These are phyloP conservation scores for Erythrocercus mccallii DNA, from an alignment of 2,113 vertebrate species.

Conservation along the genomic window DNA sequence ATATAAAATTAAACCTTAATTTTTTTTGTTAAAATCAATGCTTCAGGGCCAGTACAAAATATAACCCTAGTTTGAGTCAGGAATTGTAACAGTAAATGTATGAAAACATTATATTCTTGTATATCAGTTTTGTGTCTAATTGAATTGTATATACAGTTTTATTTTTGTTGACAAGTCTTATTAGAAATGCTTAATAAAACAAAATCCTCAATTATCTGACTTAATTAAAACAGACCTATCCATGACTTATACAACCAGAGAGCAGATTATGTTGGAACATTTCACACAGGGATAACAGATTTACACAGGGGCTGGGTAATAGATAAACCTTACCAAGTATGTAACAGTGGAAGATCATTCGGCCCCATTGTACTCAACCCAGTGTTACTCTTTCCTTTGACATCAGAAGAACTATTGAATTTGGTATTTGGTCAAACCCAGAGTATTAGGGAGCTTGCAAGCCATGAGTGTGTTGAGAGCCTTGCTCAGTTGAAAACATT, in stretches of 20 bases:
- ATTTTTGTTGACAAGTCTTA: background rate
- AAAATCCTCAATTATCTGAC: background rate
- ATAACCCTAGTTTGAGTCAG: background rate
- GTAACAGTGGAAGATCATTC: background rate
- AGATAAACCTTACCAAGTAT: background rate
- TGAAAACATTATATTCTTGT: background rate
- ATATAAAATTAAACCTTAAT: background rate
- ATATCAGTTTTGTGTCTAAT: background rate
- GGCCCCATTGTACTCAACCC: background rate
- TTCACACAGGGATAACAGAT: background rate
- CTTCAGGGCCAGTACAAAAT: background rate
- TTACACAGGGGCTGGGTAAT: background rate
- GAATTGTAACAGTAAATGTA: background rate
- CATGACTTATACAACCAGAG: background rate
- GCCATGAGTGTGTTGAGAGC: background rate
- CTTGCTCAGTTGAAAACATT: background rate
- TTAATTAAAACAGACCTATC: background rate
- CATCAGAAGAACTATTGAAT: background rate
- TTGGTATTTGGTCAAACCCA: background rate
- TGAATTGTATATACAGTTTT: background rate
- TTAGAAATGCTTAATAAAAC: background rate
- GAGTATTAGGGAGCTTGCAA: background rate
- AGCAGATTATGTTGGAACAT: background rate
- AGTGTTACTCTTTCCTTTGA: background rate
- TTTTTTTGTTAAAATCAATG: background rate